phyloP scores from a whole-genome alignment of 1,140 invertebrate species.

The Camponotus vicinus region DNA sequence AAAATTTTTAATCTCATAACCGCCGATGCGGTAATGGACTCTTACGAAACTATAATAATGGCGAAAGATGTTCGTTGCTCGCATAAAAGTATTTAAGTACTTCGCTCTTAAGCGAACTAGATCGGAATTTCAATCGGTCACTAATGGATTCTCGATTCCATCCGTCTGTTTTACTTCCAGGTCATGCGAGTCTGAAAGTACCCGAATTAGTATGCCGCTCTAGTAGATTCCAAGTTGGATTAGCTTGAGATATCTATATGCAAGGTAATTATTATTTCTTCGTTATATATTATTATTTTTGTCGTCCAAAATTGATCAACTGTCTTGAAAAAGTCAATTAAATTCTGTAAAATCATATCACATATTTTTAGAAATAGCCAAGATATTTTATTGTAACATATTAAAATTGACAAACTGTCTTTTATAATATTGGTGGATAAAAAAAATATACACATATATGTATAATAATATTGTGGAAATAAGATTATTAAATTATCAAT shows the following conservation, averaged over 20 bases:
- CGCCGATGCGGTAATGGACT: not conserved
- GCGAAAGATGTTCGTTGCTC: slow-evolving; percentile 20
- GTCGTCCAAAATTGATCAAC: not conserved
- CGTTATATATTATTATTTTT: not conserved
- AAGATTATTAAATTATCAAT: slow-evolving; percentile 10
- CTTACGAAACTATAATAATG: slow-evolving; percentile 37
- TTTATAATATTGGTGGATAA: not conserved
- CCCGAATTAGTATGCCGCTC: slow-evolving; percentile 35
- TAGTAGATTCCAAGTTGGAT: slow-evolving; percentile 31
- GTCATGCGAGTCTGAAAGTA: slow-evolving; percentile 48
- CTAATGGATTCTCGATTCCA: slow-evolving; percentile 49
- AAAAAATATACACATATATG: not conserved
- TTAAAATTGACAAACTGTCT: not conserved
- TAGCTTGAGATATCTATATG: slow-evolving; percentile 30
- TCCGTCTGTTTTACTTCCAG: slow-evolving; percentile 17
- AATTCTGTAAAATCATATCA: not conserved
- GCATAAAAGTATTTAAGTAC: slow-evolving; percentile 46
- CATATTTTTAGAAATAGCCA: not conserved
- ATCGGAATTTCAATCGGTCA: slow-evolving; percentile 51
- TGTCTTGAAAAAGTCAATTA: not conserved
- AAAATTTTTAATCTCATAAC: slow-evolving; percentile 46
- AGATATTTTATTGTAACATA: not conserved
- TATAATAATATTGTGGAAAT: not conserved
- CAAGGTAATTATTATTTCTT: slow-evolving; percentile 36
- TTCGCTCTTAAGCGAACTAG: slow-evolving; percentile 39